Evolutionary conservation across 1,140 invertebrate species (phyloP).

Genomic region (Ostrea denselamellosa): DNA sequence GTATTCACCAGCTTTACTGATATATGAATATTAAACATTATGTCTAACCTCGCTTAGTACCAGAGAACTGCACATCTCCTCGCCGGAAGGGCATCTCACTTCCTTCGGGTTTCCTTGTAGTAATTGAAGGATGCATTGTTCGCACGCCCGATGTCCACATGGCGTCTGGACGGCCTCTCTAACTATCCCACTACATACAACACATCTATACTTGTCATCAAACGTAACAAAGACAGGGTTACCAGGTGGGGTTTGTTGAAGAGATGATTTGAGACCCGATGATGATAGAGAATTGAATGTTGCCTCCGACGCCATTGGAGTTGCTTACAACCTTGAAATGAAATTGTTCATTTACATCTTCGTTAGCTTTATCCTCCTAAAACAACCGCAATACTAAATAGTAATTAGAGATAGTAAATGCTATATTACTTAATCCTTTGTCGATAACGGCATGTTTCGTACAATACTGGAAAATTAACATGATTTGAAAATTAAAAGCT

Average conservation of each 20-base stretch:
- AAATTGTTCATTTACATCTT: neutral
- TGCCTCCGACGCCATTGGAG: neutral
- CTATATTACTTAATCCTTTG: too few species aligned
- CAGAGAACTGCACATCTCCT: slow-evolving; percentile 54
- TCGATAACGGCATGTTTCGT: too few species aligned
- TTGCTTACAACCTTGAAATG: neutral
- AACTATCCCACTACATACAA: slow-evolving; percentile 47
- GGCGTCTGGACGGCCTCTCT: slow-evolving; percentile 57
- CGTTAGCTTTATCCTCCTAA: too few species aligned
- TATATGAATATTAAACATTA: neutral
- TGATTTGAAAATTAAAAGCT: too few species aligned
- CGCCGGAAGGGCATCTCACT: slow-evolving; percentile 52
- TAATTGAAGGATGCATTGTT: slow-evolving; percentile 45
- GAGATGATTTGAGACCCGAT: neutral
- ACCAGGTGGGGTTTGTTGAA: slow-evolving; percentile 48
- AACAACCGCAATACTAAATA: too few species aligned
- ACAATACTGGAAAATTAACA: too few species aligned
- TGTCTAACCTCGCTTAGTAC: slow-evolving; percentile 46
- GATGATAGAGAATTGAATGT: neutral
- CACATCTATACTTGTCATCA: slow-evolving; percentile 51
- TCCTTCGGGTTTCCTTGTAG: slow-evolving; percentile 36
- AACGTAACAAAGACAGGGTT: slow-evolving; percentile 53
- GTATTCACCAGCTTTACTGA: too few species aligned
- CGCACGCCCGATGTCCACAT: slow-evolving; percentile 60
- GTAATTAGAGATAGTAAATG: too few species aligned